These are phyloP conservation scores for Drosophila robusta DNA, from an alignment of 2,888 invertebrate species.

Conservation along the genomic window DNA sequence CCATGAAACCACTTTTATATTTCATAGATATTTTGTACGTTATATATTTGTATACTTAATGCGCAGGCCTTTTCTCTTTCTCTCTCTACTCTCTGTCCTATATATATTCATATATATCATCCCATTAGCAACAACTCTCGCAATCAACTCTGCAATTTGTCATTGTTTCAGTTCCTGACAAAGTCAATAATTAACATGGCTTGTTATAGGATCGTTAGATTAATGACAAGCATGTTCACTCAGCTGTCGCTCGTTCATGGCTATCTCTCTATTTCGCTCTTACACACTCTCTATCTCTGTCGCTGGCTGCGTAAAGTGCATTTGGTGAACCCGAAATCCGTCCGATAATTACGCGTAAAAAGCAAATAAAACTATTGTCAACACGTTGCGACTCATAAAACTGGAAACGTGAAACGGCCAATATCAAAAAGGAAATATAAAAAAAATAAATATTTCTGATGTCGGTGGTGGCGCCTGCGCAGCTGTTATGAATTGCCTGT, in stretches of 20 bases:
- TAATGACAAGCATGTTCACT: slow-evolving; percentile 47
- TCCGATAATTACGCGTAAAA: slow-evolving; percentile 63
- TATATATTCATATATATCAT: background rate
- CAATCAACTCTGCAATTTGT: slow-evolving; percentile 49
- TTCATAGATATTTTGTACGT: no score
- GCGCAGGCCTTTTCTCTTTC: background rate
- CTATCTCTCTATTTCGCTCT: background rate
- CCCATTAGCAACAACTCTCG: slow-evolving; percentile 14
- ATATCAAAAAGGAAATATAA: slow-evolving; percentile 30
- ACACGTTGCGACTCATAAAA: slow-evolving; percentile 61
- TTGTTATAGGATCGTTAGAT: slow-evolving; percentile 58
- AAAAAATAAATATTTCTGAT: slow-evolving; percentile 3
- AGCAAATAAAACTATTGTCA: slow-evolving; percentile 77
- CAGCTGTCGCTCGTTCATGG: slow-evolving; percentile 25
- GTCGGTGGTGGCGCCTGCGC: slow-evolving; percentile 68
- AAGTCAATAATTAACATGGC: slow-evolving; percentile 53
- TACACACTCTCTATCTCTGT: background rate
- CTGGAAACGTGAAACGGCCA: slow-evolving; percentile 46
- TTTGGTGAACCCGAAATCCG: slow-evolving; percentile 55
- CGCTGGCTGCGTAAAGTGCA: slow-evolving; percentile 41
- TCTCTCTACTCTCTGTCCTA: background rate
- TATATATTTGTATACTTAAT: background rate
- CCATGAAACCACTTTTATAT: background rate
- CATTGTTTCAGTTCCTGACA: slow-evolving; percentile 36
- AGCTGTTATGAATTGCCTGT: slow-evolving; percentile 64